Percentiles rank a stretch among this genome's conserved stretches.
phyloP scores from a whole-genome alignment of 2,113 vertebrate genomes.

The Scytalopus superciliaris region DNA sequence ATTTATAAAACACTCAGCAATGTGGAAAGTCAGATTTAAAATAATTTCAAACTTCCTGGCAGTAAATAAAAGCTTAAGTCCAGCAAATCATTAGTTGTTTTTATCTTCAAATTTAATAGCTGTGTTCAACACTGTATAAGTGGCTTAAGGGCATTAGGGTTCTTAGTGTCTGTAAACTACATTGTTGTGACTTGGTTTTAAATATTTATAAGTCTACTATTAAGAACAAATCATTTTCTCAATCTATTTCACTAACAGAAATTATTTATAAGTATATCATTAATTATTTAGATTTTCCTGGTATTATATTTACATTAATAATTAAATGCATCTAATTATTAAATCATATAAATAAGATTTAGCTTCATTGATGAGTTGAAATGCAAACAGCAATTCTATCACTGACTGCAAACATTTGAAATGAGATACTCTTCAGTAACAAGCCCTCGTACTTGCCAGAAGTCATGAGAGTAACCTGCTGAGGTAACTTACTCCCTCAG shows the following conservation, averaged over 20 bases:
- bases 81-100: neutral
- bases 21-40: neutral
- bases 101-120: conserved; percentile 50
- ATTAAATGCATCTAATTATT: conserved; percentile 81
- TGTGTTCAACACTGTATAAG: conserved; percentile 10
- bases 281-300: conserved; percentile 81
- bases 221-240: conserved; percentile 80
- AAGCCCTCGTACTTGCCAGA: neutral
- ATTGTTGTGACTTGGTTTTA: conserved; percentile 59
- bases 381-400: conserved; percentile 72
- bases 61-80: conserved; percentile 29
- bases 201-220: conserved; percentile 77
- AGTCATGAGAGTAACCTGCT: neutral
- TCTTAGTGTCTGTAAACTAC: conserved; percentile 68
- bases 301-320: conserved; percentile 81
- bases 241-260: conserved; percentile 79
- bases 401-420: conserved; percentile 54
- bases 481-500: neutral
- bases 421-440: conserved; percentile 8
- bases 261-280: conserved; percentile 81
- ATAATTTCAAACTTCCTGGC: neutral
- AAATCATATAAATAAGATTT: conserved; percentile 80
- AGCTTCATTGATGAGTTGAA: conserved; percentile 73
- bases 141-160: conserved; percentile 48
- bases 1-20: conserved; percentile 5